phyloP scores from a whole-genome alignment of 2,113 vertebrate species.

The Bostrychus sinensis region DNA sequence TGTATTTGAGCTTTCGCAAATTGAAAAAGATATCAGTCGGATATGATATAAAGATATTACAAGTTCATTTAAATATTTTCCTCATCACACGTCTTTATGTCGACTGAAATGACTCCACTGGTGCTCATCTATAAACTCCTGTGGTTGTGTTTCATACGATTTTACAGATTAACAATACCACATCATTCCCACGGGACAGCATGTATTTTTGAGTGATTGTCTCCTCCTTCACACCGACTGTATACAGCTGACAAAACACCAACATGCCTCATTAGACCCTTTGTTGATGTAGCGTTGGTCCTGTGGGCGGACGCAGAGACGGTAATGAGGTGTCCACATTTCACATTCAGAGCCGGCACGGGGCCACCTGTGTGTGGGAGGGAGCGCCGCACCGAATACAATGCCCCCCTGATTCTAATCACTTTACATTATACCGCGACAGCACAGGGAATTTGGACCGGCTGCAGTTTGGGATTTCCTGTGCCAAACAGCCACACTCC shows the following conservation, averaged over 20 bases:
- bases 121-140: neutral
- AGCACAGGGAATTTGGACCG: neutral
- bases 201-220: constrained; percentile 21
- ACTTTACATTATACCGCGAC: constrained; percentile 9
- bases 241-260: constrained; percentile 39
- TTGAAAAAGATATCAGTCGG: too few relatives aligned
- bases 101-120: neutral
- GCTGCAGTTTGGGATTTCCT: too few relatives aligned
- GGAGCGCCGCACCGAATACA: constrained; percentile 33
- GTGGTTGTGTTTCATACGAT: constrained; percentile 15
- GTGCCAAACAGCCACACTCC: too few relatives aligned
- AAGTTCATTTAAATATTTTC: constrained; percentile 39
- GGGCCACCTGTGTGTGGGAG: constrained; percentile 63
- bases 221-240: constrained; percentile 17
- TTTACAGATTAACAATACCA: constrained; percentile 21
- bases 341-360: constrained; percentile 37
- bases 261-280: constrained; percentile 66
- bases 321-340: constrained; percentile 66
- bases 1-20: too few relatives aligned
- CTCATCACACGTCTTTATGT: constrained; percentile 10
- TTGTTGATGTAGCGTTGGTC: constrained; percentile 63
- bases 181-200: constrained; percentile 16
- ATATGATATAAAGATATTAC: too few relatives aligned
- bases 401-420: constrained; percentile 50
- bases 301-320: constrained; percentile 57